Conservation (phyloP, 2,113 vertebrate genomes). For the Connochaetes taurinus region DNA sequence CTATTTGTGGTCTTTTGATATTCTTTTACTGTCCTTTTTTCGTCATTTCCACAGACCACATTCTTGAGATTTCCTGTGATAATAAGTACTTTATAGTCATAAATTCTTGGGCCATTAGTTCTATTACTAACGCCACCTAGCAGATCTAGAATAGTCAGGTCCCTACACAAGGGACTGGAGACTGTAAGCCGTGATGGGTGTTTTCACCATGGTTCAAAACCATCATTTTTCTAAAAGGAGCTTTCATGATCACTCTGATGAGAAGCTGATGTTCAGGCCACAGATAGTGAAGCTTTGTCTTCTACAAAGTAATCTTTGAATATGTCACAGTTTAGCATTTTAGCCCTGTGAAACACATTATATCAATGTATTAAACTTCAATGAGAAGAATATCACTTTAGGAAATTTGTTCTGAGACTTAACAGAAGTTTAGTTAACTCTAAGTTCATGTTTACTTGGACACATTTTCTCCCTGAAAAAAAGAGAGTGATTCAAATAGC, state of each 20-base stretch:
- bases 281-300: not conserved
- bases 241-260: not conserved
- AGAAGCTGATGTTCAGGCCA: not conserved
- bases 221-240: not conserved
- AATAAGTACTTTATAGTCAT: not conserved
- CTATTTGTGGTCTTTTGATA: not conserved
- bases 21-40: not conserved
- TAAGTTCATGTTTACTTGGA: conserved; percentile 1
- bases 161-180: not conserved
- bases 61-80: not conserved
- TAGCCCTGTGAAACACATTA: not conserved
- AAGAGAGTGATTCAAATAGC: not conserved
- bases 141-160: not conserved
- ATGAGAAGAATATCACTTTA: not conserved
- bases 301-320: not conserved
- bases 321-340: not conserved
- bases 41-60: not conserved
- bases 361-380: not conserved
- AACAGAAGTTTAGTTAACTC: not conserved
- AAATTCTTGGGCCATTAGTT: not conserved
- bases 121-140: not conserved
- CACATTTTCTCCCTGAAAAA: not conserved
- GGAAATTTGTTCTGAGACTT: not conserved
- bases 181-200: not conserved
- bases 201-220: not conserved